Evolutionary conservation across 2,888 invertebrate species (phyloP).

Genomic region (Eremobia ochroleuca): DNA sequence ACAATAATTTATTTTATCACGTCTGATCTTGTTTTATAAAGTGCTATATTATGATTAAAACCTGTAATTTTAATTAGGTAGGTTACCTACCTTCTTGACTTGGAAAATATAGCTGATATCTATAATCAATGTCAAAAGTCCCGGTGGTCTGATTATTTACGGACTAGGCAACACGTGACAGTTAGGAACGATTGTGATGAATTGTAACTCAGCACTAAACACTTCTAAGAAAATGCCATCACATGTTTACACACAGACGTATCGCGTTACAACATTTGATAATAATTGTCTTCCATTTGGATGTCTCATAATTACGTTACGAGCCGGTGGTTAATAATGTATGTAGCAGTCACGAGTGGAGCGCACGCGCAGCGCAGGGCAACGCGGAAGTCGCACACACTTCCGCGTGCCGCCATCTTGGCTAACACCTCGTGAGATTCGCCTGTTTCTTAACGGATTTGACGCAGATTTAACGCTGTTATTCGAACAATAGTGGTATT

Average conservation of each 20-base stretch:
- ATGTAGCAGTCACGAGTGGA: constrained; percentile 84
- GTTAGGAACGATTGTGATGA: constrained; percentile 30
- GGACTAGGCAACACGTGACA: constrained; percentile 18
- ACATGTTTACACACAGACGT: constrained; percentile 53
- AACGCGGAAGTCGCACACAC: constrained; percentile 88
- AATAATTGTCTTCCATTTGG: constrained; percentile 70
- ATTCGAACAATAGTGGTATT: constrained; percentile 58
- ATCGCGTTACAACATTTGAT: constrained; percentile 61
- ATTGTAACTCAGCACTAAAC: constrained; percentile 27
- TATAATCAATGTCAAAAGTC: not conserved
- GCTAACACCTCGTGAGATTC: constrained; percentile 85
- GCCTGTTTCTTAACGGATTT: constrained; percentile 74
- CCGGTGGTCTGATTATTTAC: constrained; percentile 32
- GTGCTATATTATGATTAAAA: constrained; percentile 31
- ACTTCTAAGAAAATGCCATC: constrained; percentile 45
- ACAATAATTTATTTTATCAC: constrained; percentile 34
- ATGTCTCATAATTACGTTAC: constrained; percentile 77
- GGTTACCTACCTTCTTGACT: not conserved
- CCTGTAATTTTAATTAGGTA: constrained; percentile 17
- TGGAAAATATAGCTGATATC: not conserved
- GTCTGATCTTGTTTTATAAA: constrained; percentile 36
- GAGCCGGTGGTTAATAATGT: constrained; percentile 81
- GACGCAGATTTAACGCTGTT: constrained; percentile 55
- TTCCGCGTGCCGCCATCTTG: constrained; percentile 91
- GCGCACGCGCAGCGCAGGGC: constrained; percentile 85